These are phyloP conservation scores for Bergia puertoricense DNA, from an alignment of 92 coral and sea anemone species.

Conservation along the genomic window DNA sequence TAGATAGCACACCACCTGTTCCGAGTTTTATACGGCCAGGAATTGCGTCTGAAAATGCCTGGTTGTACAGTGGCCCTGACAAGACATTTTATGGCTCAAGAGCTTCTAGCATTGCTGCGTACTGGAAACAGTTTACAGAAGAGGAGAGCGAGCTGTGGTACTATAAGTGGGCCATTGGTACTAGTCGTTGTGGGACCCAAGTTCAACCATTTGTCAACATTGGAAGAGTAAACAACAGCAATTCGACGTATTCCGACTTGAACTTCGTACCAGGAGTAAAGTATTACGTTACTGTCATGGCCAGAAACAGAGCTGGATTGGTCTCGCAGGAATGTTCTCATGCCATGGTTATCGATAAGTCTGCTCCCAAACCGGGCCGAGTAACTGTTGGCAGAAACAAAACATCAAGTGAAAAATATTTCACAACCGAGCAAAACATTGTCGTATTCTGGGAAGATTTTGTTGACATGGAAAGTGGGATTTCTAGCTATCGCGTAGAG, in stretches of 20 bases:
- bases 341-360: conserved; percentile 74
- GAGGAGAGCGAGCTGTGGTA: conserved; percentile 91
- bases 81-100: conserved; percentile 66
- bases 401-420: conserved; percentile 37
- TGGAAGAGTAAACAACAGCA: conserved; percentile 70
- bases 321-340: conserved; percentile 88
- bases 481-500: conserved; percentile 63
- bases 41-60: conserved; percentile 47
- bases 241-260: conserved; percentile 71
- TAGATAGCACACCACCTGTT: conserved; percentile 78
- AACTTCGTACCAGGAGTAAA: conserved; percentile 64
- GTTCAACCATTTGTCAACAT: conserved; percentile 90
- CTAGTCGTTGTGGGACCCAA: conserved; percentile 88
- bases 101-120: conserved; percentile 59
- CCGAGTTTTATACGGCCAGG: conserved; percentile 72
- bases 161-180: conserved; percentile 97
- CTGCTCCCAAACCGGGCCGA: conserved; percentile 74
- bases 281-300: conserved; percentile 82
- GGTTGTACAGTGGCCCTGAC: conserved; percentile 67
- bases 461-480: conserved; percentile 78
- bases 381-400: conserved; percentile 42
- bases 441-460: conserved; percentile 68
- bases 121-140: conserved; percentile 83
- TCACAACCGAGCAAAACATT: conserved; percentile 33
- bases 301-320: conserved; percentile 87